phyloP scores from a whole-genome alignment of 1,140 invertebrate species.

The Eumeta japonica region DNA sequence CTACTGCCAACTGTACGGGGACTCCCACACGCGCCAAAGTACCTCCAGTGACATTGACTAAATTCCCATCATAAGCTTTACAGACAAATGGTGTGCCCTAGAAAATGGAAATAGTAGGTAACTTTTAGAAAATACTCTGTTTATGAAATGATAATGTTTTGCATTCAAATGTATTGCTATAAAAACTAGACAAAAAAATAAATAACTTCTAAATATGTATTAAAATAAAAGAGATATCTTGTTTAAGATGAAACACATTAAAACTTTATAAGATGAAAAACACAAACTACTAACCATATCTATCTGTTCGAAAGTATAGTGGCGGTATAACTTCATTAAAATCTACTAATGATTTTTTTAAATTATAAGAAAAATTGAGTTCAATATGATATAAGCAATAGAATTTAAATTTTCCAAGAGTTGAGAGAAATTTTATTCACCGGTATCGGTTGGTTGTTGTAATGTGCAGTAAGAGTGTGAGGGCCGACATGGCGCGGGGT shows the following conservation, averaged over 20 bases:
- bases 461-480: conserved; percentile 86
- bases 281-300: too few species aligned
- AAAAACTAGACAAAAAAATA: not conserved
- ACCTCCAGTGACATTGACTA: conserved; percentile 78
- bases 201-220: not conserved
- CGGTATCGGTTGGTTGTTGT: conserved; percentile 82
- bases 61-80: conserved; percentile 91
- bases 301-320: too few species aligned
- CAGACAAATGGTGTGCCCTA: conserved; percentile 89
- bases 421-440: too few species aligned
- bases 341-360: too few species aligned
- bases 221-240: too few species aligned
- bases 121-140: conserved; percentile 6
- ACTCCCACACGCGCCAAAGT: conserved; percentile 80
- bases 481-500: conserved; percentile 86
- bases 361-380: too few species aligned
- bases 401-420: too few species aligned
- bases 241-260: too few species aligned
- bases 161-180: not conserved
- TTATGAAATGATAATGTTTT: too few species aligned
- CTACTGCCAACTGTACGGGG: conserved; percentile 90
- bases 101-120: conserved; percentile 16
- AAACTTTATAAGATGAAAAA: too few species aligned
- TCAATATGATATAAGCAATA: too few species aligned
- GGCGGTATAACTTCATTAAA: too few species aligned